Conservation (phyloP, 2,113 vertebrate genomes). For the Xiphias gladius region DNA sequence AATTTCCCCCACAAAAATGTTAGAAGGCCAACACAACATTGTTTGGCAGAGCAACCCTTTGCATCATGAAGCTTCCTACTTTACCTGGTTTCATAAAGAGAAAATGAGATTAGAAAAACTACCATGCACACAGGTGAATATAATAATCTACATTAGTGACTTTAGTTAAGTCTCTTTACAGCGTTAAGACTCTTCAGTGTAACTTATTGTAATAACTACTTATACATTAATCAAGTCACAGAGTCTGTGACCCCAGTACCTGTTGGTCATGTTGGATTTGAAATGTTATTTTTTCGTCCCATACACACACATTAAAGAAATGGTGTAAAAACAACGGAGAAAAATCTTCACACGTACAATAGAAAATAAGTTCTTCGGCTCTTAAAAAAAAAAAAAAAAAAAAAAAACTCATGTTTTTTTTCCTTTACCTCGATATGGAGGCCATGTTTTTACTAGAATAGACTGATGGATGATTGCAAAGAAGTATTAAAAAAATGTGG, state of each 20-base stretch:
- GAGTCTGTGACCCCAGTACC: constrained; percentile 21
- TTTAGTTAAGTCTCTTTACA: constrained; percentile 53
- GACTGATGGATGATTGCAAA: constrained; percentile 45
- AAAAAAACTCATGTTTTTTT: neutral
- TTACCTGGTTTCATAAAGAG: neutral
- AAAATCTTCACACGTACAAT: constrained; percentile 38
- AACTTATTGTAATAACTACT: constrained; percentile 19
- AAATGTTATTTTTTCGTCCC: neutral
- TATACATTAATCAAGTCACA: constrained; percentile 29
- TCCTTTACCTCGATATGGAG: constrained; percentile 21
- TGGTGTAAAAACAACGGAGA: constrained; percentile 31
- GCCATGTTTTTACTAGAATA: constrained; percentile 34
- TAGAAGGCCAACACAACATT: neutral
- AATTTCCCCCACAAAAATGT: neutral
- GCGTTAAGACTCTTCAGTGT: constrained; percentile 23
- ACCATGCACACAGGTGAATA: neutral
- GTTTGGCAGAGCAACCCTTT: neutral
- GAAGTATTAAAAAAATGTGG: constrained; percentile 24
- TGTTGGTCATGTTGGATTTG: constrained; percentile 26
- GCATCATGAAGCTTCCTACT: neutral
- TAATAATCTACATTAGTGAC: constrained; percentile 29
- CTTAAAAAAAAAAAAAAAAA: neutral
- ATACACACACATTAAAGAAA: constrained; percentile 9
- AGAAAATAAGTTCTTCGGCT: constrained; percentile 54
- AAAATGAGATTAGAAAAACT: neutral